Evolutionary conservation across 2,113 vertebrate species (phyloP).

Genomic region (Aptenodytes patagonicus): DNA sequence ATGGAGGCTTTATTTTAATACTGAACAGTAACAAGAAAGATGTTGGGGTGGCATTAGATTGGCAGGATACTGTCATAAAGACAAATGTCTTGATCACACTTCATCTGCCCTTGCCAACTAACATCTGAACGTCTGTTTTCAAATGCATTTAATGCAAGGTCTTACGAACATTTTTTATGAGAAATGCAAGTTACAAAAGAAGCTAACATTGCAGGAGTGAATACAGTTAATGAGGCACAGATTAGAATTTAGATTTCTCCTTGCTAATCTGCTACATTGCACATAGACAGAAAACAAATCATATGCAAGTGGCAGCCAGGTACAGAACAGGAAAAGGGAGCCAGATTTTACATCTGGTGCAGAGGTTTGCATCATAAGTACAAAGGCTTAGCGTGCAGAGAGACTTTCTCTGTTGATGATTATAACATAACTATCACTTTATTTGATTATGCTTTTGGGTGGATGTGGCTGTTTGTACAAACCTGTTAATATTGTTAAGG

Average conservation of each 20-base stretch:
- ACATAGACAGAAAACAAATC: constrained; percentile 21
- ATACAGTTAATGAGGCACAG: background rate
- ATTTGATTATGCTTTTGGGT: constrained; percentile 47
- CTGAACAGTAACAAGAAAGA: constrained; percentile 32
- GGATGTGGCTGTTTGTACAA: constrained; percentile 7
- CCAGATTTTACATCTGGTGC: constrained; percentile 43
- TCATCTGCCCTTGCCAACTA: background rate
- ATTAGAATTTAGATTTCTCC: background rate
- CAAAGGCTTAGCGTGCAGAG: background rate
- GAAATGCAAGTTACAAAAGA: background rate
- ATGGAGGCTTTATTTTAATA: constrained; percentile 44
- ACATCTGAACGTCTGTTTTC: background rate
- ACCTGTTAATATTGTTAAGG: constrained; percentile 55
- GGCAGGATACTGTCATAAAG: background rate
- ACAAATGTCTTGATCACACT: background rate
- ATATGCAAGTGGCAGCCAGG: background rate
- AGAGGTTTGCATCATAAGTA: background rate
- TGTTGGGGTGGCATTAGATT: background rate
- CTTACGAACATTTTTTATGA: background rate
- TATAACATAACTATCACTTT: constrained; percentile 28
- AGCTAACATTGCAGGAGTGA: background rate
- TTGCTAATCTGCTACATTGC: background rate
- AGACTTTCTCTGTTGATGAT: constrained; percentile 25
- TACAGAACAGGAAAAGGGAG: background rate
- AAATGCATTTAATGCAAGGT: background rate